phyloP scores from a whole-genome alignment of 2,888 invertebrate genomes.

The Dynastes tityus region DNA sequence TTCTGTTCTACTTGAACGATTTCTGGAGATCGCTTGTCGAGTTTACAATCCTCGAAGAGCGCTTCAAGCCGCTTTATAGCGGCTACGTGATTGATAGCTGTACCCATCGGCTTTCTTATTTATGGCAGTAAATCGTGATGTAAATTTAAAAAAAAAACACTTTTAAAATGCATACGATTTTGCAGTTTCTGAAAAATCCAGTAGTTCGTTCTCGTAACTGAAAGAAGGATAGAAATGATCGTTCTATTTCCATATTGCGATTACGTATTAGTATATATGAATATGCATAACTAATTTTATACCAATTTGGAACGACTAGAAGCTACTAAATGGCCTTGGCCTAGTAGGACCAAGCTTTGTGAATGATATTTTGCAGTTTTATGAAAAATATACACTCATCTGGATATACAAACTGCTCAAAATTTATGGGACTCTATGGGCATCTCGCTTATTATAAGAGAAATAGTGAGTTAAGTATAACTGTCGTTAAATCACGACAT shows the following conservation, averaged over 20 bases:
- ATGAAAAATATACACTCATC: background rate
- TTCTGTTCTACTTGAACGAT: slow-evolving; percentile 72
- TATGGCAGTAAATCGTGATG: background rate
- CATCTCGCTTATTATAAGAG: too few relatives aligned
- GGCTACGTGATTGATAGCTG: slow-evolving; percentile 76
- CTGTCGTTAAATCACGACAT: background rate
- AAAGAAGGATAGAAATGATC: slow-evolving; percentile 8
- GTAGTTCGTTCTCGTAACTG: slow-evolving; percentile 17
- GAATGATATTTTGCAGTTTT: background rate
- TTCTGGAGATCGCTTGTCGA: slow-evolving; percentile 69
- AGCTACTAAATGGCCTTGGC: background rate
- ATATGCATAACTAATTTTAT: slow-evolving; percentile 19
- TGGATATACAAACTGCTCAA: too few relatives aligned
- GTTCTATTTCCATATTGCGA: slow-evolving; percentile 12
- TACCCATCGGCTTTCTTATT: slow-evolving; percentile 61
- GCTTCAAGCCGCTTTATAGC: slow-evolving; percentile 83
- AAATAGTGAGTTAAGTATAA: background rate
- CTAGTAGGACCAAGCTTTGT: background rate
- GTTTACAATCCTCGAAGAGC: slow-evolving; percentile 79
- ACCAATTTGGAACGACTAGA: background rate
- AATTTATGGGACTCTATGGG: too few relatives aligned
- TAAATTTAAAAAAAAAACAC: background rate
- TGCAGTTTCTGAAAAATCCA: background rate
- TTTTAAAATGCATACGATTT: background rate
- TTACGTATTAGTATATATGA: slow-evolving; percentile 3